These are phyloP conservation scores for Lamprologus callipterus DNA, from an alignment of 2,113 vertebrate genomes.

Conservation along the genomic window DNA sequence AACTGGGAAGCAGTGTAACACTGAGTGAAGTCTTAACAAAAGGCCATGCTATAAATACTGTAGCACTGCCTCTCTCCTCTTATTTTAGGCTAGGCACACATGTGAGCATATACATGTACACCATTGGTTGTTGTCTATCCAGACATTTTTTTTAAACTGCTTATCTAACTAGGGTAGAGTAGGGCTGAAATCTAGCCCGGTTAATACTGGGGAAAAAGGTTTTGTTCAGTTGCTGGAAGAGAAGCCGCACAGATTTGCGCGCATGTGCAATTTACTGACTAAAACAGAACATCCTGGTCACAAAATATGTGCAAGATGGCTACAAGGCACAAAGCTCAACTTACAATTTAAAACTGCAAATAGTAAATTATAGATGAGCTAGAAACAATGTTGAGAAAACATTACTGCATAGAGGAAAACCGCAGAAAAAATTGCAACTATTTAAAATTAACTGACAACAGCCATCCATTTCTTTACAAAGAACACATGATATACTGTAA, in stretches of 20 bases:
- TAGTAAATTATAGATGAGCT: not conserved
- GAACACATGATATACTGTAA: not conserved
- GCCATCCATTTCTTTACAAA: not conserved
- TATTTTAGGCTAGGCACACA: not conserved
- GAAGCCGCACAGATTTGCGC: not conserved
- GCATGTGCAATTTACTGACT: not conserved
- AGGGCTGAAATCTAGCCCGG: not conserved
- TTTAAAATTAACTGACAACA: not conserved
- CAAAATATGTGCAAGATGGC: not conserved
- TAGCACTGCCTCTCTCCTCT: not conserved
- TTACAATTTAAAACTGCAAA: not conserved
- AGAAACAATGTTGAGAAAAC: not conserved
- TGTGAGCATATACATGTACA: not conserved
- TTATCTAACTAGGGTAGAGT: not conserved
- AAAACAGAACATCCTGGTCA: constrained; percentile 20
- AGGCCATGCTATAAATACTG: not conserved
- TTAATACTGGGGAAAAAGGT: not conserved
- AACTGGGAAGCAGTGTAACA: not conserved
- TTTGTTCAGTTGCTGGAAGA: not conserved
- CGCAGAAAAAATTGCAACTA: not conserved
- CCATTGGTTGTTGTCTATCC: not conserved
- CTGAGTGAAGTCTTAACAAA: not conserved
- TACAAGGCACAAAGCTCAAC: not conserved
- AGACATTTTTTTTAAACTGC: not conserved
- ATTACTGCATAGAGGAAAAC: not conserved